Percentiles rank a stretch among this genome's conserved stretches.
These are phyloP conservation scores for Drosophila basisetae DNA, from an alignment of 2,888 invertebrate species.

Conservation along the genomic window DNA sequence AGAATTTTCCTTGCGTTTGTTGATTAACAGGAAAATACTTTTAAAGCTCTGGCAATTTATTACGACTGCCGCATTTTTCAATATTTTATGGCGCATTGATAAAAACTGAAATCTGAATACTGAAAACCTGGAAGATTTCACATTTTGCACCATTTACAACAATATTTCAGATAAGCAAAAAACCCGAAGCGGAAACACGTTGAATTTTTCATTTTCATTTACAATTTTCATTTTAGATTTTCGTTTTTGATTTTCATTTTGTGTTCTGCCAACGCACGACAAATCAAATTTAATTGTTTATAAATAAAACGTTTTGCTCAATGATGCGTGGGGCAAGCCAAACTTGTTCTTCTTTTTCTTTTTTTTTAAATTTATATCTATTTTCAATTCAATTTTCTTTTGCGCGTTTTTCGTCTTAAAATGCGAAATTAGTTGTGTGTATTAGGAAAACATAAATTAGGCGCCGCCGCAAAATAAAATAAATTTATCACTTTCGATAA, in stretches of 20 bases:
- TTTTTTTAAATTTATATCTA: conserved; percentile 11
- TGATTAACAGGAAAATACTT: conserved; percentile 80
- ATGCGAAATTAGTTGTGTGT: conserved; percentile 71
- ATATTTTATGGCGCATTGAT: conserved; percentile 64
- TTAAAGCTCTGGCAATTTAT: conserved; percentile 65
- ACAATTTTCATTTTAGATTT: conserved; percentile 19
- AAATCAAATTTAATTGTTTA: conserved; percentile 82
- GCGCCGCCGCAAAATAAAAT: conserved; percentile 64
- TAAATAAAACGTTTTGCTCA: conserved; percentile 80
- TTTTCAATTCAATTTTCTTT: conserved; percentile 14
- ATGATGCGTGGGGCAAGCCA: conserved; percentile 51
- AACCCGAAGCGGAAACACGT: conserved; percentile 49
- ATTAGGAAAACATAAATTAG: conserved; percentile 78
- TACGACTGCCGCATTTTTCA: conserved; percentile 73
- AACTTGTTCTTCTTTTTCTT: conserved; percentile 12
- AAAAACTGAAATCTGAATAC: conserved; percentile 9
- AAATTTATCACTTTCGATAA: conserved; percentile 72
- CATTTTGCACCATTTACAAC: conserved; percentile 3
- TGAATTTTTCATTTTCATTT: conserved; percentile 27
- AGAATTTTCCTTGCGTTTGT: conserved; percentile 18
- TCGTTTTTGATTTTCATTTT: conserved; percentile 24
- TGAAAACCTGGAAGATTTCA: conserved; percentile 1
- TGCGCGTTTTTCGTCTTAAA: conserved; percentile 28
- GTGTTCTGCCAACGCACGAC: conserved; percentile 57
- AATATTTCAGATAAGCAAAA: conserved; percentile 13